Evolutionary conservation across 2,888 invertebrate species (phyloP).

Genomic region (Sinelater perroti): DNA sequence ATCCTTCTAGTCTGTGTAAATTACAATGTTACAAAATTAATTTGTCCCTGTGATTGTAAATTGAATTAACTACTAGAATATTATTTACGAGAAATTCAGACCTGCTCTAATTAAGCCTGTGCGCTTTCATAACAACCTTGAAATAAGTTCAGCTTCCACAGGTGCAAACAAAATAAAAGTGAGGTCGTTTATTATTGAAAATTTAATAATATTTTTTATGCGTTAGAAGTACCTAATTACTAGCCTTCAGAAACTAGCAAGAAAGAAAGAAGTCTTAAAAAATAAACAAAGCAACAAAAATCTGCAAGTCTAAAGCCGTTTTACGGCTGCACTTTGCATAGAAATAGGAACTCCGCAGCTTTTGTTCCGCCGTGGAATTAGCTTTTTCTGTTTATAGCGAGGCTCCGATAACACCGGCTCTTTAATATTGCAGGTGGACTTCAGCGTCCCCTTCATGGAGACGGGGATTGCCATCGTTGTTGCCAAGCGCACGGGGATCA

Average conservation of each 20-base stretch:
- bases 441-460: slow-evolving; percentile 95
- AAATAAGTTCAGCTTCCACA: too few species aligned
- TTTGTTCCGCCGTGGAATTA: too few species aligned
- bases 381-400: too few species aligned
- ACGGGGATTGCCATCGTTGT: slow-evolving; percentile 96
- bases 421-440: slow-evolving; percentile 72
- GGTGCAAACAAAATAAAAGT: too few species aligned
- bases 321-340: neutral
- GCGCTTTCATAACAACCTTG: too few species aligned
- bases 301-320: neutral
- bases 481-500: slow-evolving; percentile 93
- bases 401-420: too few species aligned
- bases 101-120: neutral
- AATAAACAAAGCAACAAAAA: neutral
- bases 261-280: too few species aligned
- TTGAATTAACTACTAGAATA: neutral
- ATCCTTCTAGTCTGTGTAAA: too few species aligned
- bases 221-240: too few species aligned
- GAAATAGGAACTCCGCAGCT: neutral
- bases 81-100: neutral
- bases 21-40: neutral
- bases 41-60: neutral
- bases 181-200: too few species aligned
- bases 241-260: too few species aligned
- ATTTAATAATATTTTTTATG: too few species aligned